A percentile compares a stretch with the other conserved stretches of the same genome.
Conservation (phyloP, 2,888 invertebrate genomes). For the Stramonita haemastoma region DNA sequence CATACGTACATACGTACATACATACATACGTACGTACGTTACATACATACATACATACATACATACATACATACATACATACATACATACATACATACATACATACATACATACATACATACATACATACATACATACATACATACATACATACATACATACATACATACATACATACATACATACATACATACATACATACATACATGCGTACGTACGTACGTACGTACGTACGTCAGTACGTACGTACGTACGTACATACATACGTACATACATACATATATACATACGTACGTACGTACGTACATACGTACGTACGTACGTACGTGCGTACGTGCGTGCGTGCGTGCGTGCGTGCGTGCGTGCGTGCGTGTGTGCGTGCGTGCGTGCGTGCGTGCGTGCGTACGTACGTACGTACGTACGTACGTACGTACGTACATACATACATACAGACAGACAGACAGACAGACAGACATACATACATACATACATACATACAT, state of each 20-base stretch:
- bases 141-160: no score
- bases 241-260: background rate
- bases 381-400: background rate
- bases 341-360: background rate
- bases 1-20: background rate
- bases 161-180: no score
- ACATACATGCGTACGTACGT: no score
- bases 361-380: background rate
- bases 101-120: background rate
- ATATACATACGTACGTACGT: background rate
- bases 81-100: background rate
- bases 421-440: background rate
- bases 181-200: no score
- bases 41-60: background rate
- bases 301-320: background rate
- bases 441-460: background rate
- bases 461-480: background rate
- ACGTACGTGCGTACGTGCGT: background rate
- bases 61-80: background rate
- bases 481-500: background rate
- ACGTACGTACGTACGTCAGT: background rate
- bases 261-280: background rate
- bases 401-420: background rate
- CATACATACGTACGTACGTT: background rate
- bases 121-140: no score